Conservation (phyloP, 2,888 invertebrate species). For the Gisinianus flammeolus region DNA sequence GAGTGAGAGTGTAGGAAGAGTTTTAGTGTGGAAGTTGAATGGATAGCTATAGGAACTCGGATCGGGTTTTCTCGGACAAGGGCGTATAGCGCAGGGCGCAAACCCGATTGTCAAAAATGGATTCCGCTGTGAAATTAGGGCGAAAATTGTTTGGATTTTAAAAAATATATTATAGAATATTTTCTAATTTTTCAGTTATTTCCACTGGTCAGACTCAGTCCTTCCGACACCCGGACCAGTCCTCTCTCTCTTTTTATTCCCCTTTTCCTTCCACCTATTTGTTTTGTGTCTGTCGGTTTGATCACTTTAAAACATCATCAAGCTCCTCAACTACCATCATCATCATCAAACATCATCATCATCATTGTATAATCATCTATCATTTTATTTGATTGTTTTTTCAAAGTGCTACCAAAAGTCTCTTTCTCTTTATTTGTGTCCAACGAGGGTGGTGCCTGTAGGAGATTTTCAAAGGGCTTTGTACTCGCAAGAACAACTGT, state of each 20-base stretch:
- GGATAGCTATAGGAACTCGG: conserved; percentile 38
- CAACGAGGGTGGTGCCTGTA: too few relatives aligned
- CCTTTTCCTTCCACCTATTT: conserved; percentile 31
- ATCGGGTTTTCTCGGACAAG: conserved; percentile 48
- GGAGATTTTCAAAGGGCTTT: too few relatives aligned
- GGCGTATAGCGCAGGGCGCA: conserved; percentile 49
- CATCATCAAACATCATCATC: too few relatives aligned
- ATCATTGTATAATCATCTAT: background rate
- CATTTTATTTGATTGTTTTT: too few relatives aligned
- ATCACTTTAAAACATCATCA: conserved; percentile 36
- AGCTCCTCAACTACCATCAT: conserved; percentile 16
- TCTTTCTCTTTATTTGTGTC: too few relatives aligned
- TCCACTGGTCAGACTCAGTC: conserved; percentile 23
- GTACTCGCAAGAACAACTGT: too few relatives aligned
- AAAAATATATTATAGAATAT: conserved; percentile 39
- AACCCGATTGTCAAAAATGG: conserved; percentile 59
- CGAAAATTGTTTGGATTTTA: conserved; percentile 49
- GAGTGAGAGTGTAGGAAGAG: conserved; percentile 22
- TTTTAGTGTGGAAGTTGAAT: conserved; percentile 35
- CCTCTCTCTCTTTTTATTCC: conserved; percentile 25
- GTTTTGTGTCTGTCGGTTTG: conserved; percentile 35
- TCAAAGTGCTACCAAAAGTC: too few relatives aligned
- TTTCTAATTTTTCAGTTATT: conserved; percentile 36
- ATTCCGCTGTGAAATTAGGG: conserved; percentile 58
- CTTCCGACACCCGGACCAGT: conserved; percentile 12